Base-by-base conservation (phyloP, 23 tunicate species). In the Oikopleura albicans region DNA sequence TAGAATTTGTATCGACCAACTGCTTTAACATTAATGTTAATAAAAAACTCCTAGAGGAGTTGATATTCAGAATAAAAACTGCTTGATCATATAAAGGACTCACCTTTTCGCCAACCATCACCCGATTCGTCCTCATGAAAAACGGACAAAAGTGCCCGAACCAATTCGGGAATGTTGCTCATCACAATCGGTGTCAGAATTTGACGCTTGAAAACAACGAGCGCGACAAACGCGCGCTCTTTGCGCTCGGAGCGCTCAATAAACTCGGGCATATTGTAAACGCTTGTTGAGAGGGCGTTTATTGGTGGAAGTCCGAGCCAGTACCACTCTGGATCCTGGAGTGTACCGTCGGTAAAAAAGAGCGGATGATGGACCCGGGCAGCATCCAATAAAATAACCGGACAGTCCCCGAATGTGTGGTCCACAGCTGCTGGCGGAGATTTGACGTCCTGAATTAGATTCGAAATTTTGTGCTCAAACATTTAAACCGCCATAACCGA, bases 301-400 rank as follows among this genome's bases (percentile, higher is more conserved):
- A 71, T 71, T 16, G 79, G 79, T 37, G 79, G 79, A 4, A 71
- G 35, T 22, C 79, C 79, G 79, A 71, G 79, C 79, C 79, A 71
- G 31, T 12, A 71, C 79, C 79, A 71, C 37, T 71, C 79, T 29
- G 79, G 79, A 71, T 71, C 79, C 31, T 71, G 79, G 2, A 71
- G 37, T 16, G 79, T 71, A 12, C 79, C 79, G 2, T 71, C 79
- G 36, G 27, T 16, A 71, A 71, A 71, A 37, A 71, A 71, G 2
- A 71, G 27, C 79, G 79, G 79, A 4, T 71, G 79, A 29, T 71
- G 79, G 33, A 71, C 35, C 63, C 22, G 63, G 12, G 22, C 12
- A 8, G 63, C 63, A 49, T 71, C 79, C 4, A 71, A 29, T 16
- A 71, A 37, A 29, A 71, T 71, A 29, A 16, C 27, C 2, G 79